phyloP scores from a whole-genome alignment of 2,888 invertebrate species.

The Aporophyla nigra region DNA sequence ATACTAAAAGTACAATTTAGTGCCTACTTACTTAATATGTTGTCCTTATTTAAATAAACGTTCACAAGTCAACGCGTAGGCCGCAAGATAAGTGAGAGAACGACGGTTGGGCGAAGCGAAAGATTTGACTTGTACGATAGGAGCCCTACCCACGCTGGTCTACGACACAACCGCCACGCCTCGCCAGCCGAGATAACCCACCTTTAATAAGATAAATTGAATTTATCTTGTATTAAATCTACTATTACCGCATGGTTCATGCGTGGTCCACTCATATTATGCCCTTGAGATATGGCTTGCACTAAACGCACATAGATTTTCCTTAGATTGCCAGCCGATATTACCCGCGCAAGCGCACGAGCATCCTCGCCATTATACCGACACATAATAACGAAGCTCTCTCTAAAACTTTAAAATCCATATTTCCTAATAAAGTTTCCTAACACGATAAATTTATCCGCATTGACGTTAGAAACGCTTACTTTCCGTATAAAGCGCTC shows the following conservation, averaged over 20 bases:
- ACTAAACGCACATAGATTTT: constrained; percentile 72
- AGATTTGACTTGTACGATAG: constrained; percentile 68
- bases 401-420: constrained; percentile 41
- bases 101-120: constrained; percentile 56
- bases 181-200: constrained; percentile 71
- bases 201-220: constrained; percentile 82
- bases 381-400: constrained; percentile 28
- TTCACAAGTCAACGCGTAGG: constrained; percentile 67
- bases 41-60: constrained; percentile 62
- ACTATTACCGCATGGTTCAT: constrained; percentile 73
- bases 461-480: constrained; percentile 63
- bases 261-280: constrained; percentile 76
- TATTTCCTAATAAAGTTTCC: constrained; percentile 57
- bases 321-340: constrained; percentile 65
- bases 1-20: constrained; percentile 50
- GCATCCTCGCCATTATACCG: constrained; percentile 44
- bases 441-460: constrained; percentile 59
- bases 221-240: constrained; percentile 83
- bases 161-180: constrained; percentile 72
- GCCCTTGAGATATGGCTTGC: constrained; percentile 71
- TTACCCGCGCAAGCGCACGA: constrained; percentile 55
- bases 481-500: constrained; percentile 70
- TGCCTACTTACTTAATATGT: constrained; percentile 53
- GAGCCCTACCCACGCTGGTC: constrained; percentile 74
- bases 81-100: constrained; percentile 64